Percentiles rank a stretch among this genome's conserved stretches.
Evolutionary conservation across 2,113 vertebrate genomes (phyloP).

Genomic region (Canis aureus): DNA sequence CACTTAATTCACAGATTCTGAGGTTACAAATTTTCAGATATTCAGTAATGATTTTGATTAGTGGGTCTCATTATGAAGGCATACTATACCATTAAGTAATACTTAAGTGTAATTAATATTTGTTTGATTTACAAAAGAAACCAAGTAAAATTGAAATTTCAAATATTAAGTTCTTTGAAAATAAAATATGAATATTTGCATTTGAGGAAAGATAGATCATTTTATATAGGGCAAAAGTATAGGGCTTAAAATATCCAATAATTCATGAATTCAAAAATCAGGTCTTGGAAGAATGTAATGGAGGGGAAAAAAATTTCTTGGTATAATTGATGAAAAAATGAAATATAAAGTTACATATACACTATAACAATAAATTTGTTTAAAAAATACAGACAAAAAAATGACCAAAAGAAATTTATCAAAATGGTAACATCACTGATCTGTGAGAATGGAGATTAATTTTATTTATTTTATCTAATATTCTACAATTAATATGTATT

Average conservation of each 20-base stretch:
- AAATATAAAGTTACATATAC: constrained; percentile 34
- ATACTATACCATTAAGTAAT: constrained; percentile 5
- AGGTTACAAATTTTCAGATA: constrained; percentile 25
- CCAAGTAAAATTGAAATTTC: constrained; percentile 43
- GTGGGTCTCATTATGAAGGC: not conserved
- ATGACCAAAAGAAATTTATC: constrained; percentile 14
- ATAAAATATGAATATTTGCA: not conserved
- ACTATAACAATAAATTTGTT: constrained; percentile 1
- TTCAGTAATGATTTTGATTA: constrained; percentile 47
- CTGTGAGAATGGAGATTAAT: not conserved
- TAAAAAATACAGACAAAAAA: not conserved
- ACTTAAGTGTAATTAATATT: constrained; percentile 6
- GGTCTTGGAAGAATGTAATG: not conserved
- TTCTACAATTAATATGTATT: constrained; percentile 3
- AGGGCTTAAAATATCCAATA: constrained; percentile 28
- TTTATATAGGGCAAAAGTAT: constrained; percentile 15
- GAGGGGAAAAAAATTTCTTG: not conserved
- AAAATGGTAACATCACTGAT: constrained; percentile 22
- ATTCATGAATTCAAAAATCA: constrained; percentile 41
- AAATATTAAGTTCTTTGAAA: constrained; percentile 59
- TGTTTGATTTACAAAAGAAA: constrained; percentile 4
- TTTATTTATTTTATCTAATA: constrained; percentile 55
- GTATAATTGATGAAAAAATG: constrained; percentile 34
- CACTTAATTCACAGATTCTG: constrained; percentile 10
- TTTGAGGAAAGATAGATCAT: not conserved